Base-by-base conservation (phyloP, 2,113 vertebrate species). In the Clarias batrachus region DNA sequence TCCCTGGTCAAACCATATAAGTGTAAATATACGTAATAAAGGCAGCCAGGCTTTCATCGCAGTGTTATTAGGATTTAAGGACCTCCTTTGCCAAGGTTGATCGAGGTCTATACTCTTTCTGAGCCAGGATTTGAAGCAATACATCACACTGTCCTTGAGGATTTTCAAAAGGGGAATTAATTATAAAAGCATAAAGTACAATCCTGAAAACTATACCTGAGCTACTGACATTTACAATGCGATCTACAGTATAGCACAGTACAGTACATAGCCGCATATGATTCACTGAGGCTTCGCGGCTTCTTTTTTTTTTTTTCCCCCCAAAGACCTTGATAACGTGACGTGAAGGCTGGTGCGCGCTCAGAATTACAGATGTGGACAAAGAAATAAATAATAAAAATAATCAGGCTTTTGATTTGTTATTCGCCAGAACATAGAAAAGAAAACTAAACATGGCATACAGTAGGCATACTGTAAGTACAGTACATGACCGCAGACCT, bases 161-260 rank as follows among this genome's bases (percentile, higher is more conserved):
- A 83, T 73, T 87, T 87, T 81, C 33, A 52, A 86, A 83, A 87
- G 81, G 65, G 25, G 70, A 89, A 87, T 89, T 82, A 71, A 56
- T 63, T 30, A 86, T 83, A 41, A 84, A 84, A 11, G 85, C 76
- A 76, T 78, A 27, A 78, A 85, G 60, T 62, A 68, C 33, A 25
- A 59, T 37, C 65, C 77, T 33, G 37, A 77, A 84, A 73, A 81
- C 59, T 76, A 66, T 41, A 14, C 73, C 85, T 86, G 30, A 86
- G 74, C 56, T 54, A 71, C 48, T 86, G 88, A 78, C 76, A 84
- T 89, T 89, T 89, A 70, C 27, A 84, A 84, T 65, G 52, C 54
- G 41, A 74, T 81, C 77, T 82, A 65, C 21, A 41, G 30, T 14
- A n/a, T n/a, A n/a, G n/a, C n/a, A 65, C 57, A 41, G 30, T 25